phyloP scores from a whole-genome alignment of 2,888 invertebrate genomes.

The Miltochrista miniata region DNA sequence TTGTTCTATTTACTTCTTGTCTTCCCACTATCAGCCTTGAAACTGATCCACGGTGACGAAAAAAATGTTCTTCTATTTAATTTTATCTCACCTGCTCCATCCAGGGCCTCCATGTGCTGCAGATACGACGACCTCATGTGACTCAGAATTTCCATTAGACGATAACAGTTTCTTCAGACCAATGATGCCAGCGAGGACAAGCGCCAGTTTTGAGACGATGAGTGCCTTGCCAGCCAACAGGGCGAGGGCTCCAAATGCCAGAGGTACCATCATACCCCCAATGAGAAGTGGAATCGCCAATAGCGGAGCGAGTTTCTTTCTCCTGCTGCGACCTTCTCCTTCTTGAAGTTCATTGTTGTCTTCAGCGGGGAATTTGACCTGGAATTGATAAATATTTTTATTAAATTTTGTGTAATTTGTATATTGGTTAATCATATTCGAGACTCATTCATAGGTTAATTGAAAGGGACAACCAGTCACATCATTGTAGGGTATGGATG shows the following conservation, averaged over 20 bases:
- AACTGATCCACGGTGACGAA: neutral
- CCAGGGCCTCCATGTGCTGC: constrained; percentile 87
- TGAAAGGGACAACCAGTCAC: too few species aligned
- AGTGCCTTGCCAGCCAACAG: constrained; percentile 93
- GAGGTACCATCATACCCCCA: constrained; percentile 91
- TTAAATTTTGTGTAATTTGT: neutral
- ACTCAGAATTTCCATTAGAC: constrained; percentile 85
- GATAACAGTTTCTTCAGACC: constrained; percentile 92
- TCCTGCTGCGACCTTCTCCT: constrained; percentile 87
- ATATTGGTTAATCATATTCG: too few species aligned
- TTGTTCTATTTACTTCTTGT: too few species aligned
- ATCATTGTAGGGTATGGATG: too few species aligned
- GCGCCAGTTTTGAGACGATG: constrained; percentile 92
- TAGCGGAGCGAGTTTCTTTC: constrained; percentile 89
- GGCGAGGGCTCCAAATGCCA: constrained; percentile 92
- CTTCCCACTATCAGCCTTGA: too few species aligned
- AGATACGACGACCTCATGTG: constrained; percentile 88
- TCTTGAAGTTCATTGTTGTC: constrained; percentile 84
- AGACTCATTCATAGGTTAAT: too few species aligned
- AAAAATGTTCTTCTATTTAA: neutral
- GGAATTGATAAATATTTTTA: constrained; percentile 36
- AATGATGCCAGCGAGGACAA: constrained; percentile 92
- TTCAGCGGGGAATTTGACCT: constrained; percentile 90
- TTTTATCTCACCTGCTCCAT: constrained; percentile 84
- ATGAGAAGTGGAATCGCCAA: constrained; percentile 91